phyloP scores from a whole-genome alignment of 1,140 invertebrate species.

The Neodiprion fabricii region DNA sequence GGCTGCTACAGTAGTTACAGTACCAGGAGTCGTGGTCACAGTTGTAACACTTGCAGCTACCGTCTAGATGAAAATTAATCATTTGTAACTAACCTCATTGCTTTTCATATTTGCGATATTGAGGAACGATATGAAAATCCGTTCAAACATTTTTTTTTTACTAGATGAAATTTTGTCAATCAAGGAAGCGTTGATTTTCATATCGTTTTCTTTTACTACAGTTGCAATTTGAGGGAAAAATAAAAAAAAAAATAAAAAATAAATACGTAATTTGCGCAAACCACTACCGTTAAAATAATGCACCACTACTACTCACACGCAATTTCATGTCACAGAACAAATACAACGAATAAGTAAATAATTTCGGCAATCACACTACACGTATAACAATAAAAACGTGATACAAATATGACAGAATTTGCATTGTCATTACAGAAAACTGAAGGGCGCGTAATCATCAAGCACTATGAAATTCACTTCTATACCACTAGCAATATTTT shows the following conservation, averaged over 20 bases:
- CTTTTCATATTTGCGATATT: constrained; percentile 6
- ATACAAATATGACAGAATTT: too few relatives aligned
- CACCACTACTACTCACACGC: background rate
- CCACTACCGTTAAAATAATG: background rate
- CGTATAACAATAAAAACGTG: background rate
- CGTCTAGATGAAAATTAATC: constrained; percentile 40
- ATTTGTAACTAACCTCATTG: background rate
- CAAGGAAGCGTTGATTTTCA: background rate
- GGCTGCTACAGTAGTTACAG: constrained; percentile 44
- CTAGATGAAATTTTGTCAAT: too few relatives aligned
- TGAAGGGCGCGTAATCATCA: too few relatives aligned
- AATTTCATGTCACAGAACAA: background rate
- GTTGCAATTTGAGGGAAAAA: background rate
- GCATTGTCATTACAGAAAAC: too few relatives aligned
- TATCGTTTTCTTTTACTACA: constrained; percentile 3
- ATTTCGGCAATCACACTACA: too few relatives aligned
- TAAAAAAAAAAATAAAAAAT: background rate
- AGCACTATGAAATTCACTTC: too few relatives aligned
- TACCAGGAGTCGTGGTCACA: constrained; percentile 44
- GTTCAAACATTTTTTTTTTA: background rate
- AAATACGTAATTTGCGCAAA: background rate
- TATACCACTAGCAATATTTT: too few relatives aligned
- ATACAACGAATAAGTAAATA: background rate
- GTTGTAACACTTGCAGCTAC: constrained; percentile 52
- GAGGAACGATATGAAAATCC: constrained; percentile 22